phyloP scores from a whole-genome alignment of 2,888 invertebrate genomes.

The Cetonia aurata region DNA sequence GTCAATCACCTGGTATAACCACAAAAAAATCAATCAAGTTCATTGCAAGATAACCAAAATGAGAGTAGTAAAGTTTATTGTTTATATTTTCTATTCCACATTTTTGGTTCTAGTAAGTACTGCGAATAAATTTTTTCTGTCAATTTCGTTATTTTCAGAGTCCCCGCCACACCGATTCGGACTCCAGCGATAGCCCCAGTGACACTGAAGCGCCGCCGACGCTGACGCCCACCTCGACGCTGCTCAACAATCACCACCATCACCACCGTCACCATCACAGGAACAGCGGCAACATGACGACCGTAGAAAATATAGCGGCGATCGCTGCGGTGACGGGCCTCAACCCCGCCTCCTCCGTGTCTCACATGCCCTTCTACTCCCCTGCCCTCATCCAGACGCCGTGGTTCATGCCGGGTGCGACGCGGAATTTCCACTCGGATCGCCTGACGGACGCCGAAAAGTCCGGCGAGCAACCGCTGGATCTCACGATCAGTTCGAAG shows the following conservation, averaged over 20 bases:
- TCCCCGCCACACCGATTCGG: constrained; percentile 78
- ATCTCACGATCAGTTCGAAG: constrained; percentile 81
- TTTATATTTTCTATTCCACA: too few species aligned
- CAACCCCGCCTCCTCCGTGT: constrained; percentile 53
- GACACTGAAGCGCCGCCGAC: constrained; percentile 69
- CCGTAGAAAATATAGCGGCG: constrained; percentile 73
- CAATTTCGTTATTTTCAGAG: constrained; percentile 67
- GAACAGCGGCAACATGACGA: constrained; percentile 69
- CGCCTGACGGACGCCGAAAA: constrained; percentile 64
- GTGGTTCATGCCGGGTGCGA: constrained; percentile 68
- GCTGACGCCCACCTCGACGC: constrained; percentile 60
- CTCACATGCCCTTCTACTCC: constrained; percentile 62
- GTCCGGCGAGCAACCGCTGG: constrained; percentile 82
- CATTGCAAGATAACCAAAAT: too few species aligned
- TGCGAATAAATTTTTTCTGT: not conserved
- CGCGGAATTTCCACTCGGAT: constrained; percentile 66
- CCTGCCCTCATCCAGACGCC: constrained; percentile 60
- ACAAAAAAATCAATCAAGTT: too few species aligned
- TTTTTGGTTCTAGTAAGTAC: too few species aligned
- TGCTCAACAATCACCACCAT: constrained; percentile 60
- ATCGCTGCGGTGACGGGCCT: constrained; percentile 74
- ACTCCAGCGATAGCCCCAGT: constrained; percentile 73
- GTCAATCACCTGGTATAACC: too few species aligned
- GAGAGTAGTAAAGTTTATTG: too few species aligned
- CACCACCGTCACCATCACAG: constrained; percentile 63